Percentiles rank a stretch among this genome's conserved stretches.
phyloP scores from a whole-genome alignment of 2,888 invertebrate species.

The Halictus quadricinctus region DNA sequence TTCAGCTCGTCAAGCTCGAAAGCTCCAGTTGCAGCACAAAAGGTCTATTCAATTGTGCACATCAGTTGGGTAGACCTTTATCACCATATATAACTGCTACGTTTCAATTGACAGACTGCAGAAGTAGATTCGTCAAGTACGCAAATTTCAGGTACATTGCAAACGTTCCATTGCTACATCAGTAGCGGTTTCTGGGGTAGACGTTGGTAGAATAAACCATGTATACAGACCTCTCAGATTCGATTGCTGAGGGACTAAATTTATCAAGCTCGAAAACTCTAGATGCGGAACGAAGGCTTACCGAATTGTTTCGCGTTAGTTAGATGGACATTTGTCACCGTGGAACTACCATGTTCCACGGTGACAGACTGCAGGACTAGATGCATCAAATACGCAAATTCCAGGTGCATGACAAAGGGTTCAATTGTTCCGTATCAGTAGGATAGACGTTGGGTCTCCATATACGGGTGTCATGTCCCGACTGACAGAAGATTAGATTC shows the following conservation, averaged over 20 bases:
- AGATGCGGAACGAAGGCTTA: neutral
- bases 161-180: neutral
- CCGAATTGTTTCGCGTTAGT: neutral
- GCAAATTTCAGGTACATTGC: neutral
- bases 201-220: neutral
- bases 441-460: neutral
- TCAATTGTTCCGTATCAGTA: constrained; percentile 39
- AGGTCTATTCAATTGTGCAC: neutral
- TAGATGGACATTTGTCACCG: neutral
- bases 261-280: neutral
- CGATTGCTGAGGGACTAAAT: neutral
- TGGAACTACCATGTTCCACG: neutral
- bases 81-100: neutral
- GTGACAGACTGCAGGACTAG: neutral
- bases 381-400: neutral
- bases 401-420: constrained; percentile 19
- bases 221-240: neutral
- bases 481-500: constrained; percentile 1
- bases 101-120: neutral
- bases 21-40: neutral
- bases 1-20: neutral
- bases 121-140: neutral
- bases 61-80: neutral
- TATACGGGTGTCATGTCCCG: neutral
- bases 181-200: neutral